Percentiles rank a stretch among this genome's conserved stretches.
These are phyloP conservation scores for Dipodomys spectabilis DNA, from an alignment of 2,113 vertebrate genomes.

Conservation along the genomic window DNA sequence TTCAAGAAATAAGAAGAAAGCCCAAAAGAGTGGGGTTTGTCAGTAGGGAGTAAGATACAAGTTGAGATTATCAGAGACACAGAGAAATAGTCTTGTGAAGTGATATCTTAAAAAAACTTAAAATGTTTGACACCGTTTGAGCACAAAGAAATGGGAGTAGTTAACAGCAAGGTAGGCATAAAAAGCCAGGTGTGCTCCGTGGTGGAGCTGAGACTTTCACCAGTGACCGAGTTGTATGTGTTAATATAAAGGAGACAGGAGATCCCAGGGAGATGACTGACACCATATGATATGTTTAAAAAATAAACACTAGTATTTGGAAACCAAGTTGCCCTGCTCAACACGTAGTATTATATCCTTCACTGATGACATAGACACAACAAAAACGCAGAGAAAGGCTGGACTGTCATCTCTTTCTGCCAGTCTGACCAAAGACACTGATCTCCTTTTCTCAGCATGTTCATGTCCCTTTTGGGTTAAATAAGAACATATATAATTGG, in stretches of 20 bases:
- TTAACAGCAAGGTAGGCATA: neutral
- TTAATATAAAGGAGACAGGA: neutral
- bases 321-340: neutral
- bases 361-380: neutral
- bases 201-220: neutral
- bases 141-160: neutral
- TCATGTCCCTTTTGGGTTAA: neutral
- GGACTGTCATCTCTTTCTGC: neutral
- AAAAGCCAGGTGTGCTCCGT: accelerated
- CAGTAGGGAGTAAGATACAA: neutral
- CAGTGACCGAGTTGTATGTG: neutral
- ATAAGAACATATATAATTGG: neutral
- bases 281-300: neutral
- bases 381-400: neutral
- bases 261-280: neutral
- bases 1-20: neutral
- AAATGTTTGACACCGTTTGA: neutral
- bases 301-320: neutral
- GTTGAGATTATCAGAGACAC: neutral
- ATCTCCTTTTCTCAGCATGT: neutral
- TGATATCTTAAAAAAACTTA: neutral
- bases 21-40: neutral
- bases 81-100: neutral
- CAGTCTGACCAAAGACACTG: neutral
- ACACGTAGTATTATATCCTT: neutral